A percentile compares a stretch with the other conserved stretches of the same genome.
Conservation (phyloP, 30 jellyfish, hydroid and myxozoan genomes). For the Pseudorhiza aurosa region DNA sequence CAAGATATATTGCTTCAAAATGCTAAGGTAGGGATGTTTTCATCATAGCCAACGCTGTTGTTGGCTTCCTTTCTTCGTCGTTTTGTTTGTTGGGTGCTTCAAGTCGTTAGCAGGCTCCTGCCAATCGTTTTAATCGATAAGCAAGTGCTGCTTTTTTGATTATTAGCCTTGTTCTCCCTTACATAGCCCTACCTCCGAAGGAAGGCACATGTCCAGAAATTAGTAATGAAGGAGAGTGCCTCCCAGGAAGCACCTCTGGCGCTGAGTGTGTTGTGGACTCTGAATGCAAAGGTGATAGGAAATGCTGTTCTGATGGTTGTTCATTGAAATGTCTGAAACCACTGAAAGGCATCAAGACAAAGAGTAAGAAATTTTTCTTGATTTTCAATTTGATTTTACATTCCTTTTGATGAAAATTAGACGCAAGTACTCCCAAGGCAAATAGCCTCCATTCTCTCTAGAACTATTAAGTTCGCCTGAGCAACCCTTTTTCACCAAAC, state of each 20-base stretch:
- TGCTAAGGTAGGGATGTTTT: constrained; percentile 58
- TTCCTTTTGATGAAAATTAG: too few relatives aligned
- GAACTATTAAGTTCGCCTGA: too few relatives aligned
- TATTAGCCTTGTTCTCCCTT: background rate
- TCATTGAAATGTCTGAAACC: constrained; percentile 58
- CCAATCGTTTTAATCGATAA: constrained; percentile 24
- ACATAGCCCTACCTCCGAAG: constrained; percentile 19
- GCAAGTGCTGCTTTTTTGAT: background rate
- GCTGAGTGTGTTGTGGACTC: constrained; percentile 76
- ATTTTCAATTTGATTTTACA: background rate
- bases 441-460: too few relatives aligned
- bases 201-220: constrained; percentile 82
- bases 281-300: constrained; percentile 73
- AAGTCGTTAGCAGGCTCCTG: constrained; percentile 76
- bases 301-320: constrained; percentile 95
- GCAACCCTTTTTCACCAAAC: too few relatives aligned
- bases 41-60: constrained; percentile 18
- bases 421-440: too few relatives aligned
- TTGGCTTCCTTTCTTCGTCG: constrained; percentile 52
- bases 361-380: background rate
- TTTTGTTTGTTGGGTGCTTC: constrained; percentile 74
- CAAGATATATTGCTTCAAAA: constrained; percentile 39
- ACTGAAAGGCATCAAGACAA: constrained; percentile 3
- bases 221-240: constrained; percentile 56
- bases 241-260: constrained; percentile 17